Conservation (phyloP, 1,140 invertebrate genomes). For the Intoshia linei region DNA sequence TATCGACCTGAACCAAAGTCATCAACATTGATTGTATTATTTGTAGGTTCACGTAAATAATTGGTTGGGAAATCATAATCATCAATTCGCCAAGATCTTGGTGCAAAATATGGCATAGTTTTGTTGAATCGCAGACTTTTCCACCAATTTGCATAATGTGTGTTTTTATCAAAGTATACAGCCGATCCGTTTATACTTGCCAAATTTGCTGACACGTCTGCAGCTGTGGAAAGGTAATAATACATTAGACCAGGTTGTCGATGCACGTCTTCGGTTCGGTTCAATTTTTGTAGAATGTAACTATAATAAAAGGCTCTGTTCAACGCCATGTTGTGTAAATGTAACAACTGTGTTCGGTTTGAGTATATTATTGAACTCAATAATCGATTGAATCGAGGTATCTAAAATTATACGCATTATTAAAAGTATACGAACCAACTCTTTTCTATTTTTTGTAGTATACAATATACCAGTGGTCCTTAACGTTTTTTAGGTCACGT, state of each 20-base stretch:
- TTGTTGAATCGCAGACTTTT: slow-evolving; percentile 65
- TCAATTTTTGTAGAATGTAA: slow-evolving; percentile 40
- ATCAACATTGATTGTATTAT: slow-evolving; percentile 16
- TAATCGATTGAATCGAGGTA: slow-evolving; percentile 66
- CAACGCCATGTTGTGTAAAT: slow-evolving; percentile 73
- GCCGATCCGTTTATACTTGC: slow-evolving; percentile 55
- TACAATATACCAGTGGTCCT: too few species aligned
- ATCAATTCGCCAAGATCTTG: slow-evolving; percentile 35
- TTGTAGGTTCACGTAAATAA: slow-evolving; percentile 21
- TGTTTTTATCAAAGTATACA: slow-evolving; percentile 68
- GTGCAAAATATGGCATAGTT: slow-evolving; percentile 67
- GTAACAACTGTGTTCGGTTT: slow-evolving; percentile 57
- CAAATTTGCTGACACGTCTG: slow-evolving; percentile 63
- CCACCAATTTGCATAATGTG: slow-evolving; percentile 66
- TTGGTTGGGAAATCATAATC: slow-evolving; percentile 22
- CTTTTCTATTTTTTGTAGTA: too few species aligned
- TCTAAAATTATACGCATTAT: slow-evolving; percentile 9
- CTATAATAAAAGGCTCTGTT: slow-evolving; percentile 63
- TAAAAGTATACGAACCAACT: too few species aligned
- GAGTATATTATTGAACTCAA: slow-evolving; percentile 73
- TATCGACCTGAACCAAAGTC: slow-evolving; percentile 26
- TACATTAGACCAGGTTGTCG: slow-evolving; percentile 93
- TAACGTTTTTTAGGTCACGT: too few species aligned
- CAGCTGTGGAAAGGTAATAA: slow-evolving; percentile 64
- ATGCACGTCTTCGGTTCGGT: slow-evolving; percentile 24